Base-by-base conservation (phyloP, 2,797 vertebrate species). In the Darevskia mixta region DNA sequence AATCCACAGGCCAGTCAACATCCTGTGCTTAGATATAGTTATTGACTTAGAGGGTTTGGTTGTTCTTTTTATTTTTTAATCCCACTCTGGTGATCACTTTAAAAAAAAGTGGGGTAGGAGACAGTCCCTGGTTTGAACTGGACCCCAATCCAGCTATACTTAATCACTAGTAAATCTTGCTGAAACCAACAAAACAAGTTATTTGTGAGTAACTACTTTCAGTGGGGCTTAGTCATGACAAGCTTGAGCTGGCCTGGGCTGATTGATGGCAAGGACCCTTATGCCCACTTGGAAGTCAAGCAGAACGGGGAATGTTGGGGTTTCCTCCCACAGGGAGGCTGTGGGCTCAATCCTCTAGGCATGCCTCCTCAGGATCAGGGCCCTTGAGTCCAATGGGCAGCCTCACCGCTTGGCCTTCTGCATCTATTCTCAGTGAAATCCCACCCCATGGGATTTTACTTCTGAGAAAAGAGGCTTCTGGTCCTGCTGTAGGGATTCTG, bases 261-360 rank as follows among this genome's bases (percentile, higher is more conserved):
- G 41, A 15, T 25, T n/a, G 38, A 41, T 7, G 61, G 38, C 84
- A 45, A 43, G 27, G 27, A 25, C 38, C 23, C n/a, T 32, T 10
- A 2, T 1, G 6, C 10, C 35, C 11, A 27, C 61, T 29, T 67
- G 61, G 61, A 82, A 82, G 35, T 18, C 10, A 27, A 35, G 61
- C 5, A 4, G 69, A 29, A 4, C 3, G 1, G 43, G 11, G 13
- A 73, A 1, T 1, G 3, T 4, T 2, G 11, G 82, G 69, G 5
- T 25, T 73, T 17, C 23, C 49, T 35, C n/a, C n/a, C 11, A 25
- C 79, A 38, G 32, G 3, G 15, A 64, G 61, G 61, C 17, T 64
- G 20, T 64, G 17, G 61, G 61, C 17, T 64, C 18, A 64, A 7
- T 64, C 61, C 61, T 23, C 17, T 64, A 23, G 49, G 49, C 61